These are phyloP conservation scores for Tinea semifulvella DNA, from an alignment of 2,888 invertebrate species.

Conservation along the genomic window DNA sequence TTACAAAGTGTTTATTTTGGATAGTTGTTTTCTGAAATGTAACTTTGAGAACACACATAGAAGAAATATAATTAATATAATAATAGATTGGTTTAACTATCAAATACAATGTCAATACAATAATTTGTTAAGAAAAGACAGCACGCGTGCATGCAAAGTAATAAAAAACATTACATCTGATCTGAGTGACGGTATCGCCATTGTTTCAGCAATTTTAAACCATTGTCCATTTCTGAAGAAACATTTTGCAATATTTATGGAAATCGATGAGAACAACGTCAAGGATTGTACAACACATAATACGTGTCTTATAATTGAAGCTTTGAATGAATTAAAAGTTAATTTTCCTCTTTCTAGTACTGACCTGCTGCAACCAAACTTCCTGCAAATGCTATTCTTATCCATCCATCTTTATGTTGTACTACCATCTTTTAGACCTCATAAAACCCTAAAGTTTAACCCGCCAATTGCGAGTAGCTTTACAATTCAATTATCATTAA, in stretches of 20 bases:
- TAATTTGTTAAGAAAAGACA: constrained; percentile 28
- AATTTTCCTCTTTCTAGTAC: constrained; percentile 62
- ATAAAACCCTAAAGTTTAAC: constrained; percentile 45
- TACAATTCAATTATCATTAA: constrained; percentile 40
- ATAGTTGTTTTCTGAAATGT: constrained; percentile 55
- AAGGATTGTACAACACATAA: constrained; percentile 54
- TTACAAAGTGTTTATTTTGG: constrained; percentile 65
- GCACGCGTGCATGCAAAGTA: constrained; percentile 27
- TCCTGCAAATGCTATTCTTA: constrained; percentile 67
- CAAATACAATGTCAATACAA: constrained; percentile 35
- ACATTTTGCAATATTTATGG: constrained; percentile 51
- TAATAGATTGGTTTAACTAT: constrained; percentile 45
- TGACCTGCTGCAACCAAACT: constrained; percentile 62
- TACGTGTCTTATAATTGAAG: constrained; percentile 59
- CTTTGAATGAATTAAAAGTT: constrained; percentile 61
- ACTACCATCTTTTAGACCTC: constrained; percentile 60
- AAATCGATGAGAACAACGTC: constrained; percentile 39
- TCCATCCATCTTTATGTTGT: constrained; percentile 62
- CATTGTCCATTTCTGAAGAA: constrained; percentile 67
- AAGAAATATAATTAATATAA: constrained; percentile 40
- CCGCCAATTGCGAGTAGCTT: constrained; percentile 53
- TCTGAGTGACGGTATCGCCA: constrained; percentile 62
- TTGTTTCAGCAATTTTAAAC: constrained; percentile 61
- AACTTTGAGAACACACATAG: constrained; percentile 40
- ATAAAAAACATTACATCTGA: constrained; percentile 57